Percentiles rank a stretch among this genome's conserved stretches.
These are phyloP conservation scores for Scolanthus callimorphus DNA, from an alignment of 92 coral and sea anemone species.

Conservation along the genomic window DNA sequence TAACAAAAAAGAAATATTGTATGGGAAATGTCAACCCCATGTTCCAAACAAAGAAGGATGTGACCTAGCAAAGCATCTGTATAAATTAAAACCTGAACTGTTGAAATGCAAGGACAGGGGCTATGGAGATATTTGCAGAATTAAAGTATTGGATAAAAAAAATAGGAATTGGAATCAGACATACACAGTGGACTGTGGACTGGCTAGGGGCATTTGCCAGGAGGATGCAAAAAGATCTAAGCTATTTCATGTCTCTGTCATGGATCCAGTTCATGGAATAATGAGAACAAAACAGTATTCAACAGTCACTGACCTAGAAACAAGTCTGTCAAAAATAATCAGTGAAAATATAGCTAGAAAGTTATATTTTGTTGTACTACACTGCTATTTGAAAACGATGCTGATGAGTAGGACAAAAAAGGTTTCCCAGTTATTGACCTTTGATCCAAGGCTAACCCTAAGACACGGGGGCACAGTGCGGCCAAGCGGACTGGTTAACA, in stretches of 20 bases:
- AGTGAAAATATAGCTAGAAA: constrained; percentile 17
- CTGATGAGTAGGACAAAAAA: neutral
- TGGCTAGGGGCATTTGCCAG: too few relatives aligned
- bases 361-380: constrained; percentile 55
- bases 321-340: constrained; percentile 24
- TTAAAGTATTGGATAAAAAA: neutral
- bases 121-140: constrained; percentile 24
- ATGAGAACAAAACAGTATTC: constrained; percentile 9
- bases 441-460: constrained; percentile 56
- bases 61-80: constrained; percentile 7
- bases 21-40: constrained; percentile 50
- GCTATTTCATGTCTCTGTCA: constrained; percentile 1
- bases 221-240: too few relatives aligned
- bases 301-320: constrained; percentile 29
- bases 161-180: neutral
- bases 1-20: neutral
- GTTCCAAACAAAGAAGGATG: constrained; percentile 28
- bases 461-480: constrained; percentile 22
- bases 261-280: constrained; percentile 24
- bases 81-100: constrained; percentile 16
- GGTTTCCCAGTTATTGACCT: constrained; percentile 52
- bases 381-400: constrained; percentile 10
- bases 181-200: too few relatives aligned
- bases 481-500: constrained; percentile 40
- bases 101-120: constrained; percentile 15